A percentile compares a stretch with the other conserved stretches of the same genome.
phyloP scores from a whole-genome alignment of 2,797 vertebrate species.

The Astyanax mexicanus region DNA sequence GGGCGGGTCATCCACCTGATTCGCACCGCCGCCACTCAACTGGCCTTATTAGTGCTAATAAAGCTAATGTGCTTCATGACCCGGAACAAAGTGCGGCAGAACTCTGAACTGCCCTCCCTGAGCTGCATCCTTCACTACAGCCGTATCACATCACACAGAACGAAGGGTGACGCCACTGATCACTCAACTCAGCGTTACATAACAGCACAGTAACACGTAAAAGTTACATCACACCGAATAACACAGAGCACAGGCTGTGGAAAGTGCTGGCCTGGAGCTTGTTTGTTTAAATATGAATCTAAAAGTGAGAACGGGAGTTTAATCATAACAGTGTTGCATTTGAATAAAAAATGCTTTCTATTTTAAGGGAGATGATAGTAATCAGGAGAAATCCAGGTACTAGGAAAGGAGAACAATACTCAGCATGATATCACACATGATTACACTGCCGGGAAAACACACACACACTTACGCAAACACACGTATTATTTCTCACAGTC shows the following conservation, averaged over 20 bases:
- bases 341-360: not conserved
- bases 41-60: not conserved
- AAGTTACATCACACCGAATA: too few species aligned
- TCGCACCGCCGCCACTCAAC: not conserved
- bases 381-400: not conserved
- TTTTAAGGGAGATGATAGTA: not conserved
- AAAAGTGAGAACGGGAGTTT: not conserved
- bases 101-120: not conserved
- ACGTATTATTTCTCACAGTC: not conserved
- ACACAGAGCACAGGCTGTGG: too few species aligned
- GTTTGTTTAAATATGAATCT: not conserved
- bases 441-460: not conserved
- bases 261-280: too few species aligned
- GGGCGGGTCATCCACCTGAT: constrained; percentile 5
- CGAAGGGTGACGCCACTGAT: not conserved
- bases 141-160: not conserved
- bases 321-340: not conserved
- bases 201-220: not conserved
- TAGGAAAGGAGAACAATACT: not conserved
- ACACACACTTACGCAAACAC: not conserved
- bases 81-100: not conserved
- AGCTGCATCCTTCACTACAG: too few species aligned
- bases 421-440: not conserved
- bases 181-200: not conserved
- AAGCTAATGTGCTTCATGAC: not conserved